A percentile compares a stretch with the other conserved stretches of the same genome.
These are phyloP conservation scores for Tigriopus japonicus DNA, from an alignment of 1,140 invertebrate species.

Conservation along the genomic window DNA sequence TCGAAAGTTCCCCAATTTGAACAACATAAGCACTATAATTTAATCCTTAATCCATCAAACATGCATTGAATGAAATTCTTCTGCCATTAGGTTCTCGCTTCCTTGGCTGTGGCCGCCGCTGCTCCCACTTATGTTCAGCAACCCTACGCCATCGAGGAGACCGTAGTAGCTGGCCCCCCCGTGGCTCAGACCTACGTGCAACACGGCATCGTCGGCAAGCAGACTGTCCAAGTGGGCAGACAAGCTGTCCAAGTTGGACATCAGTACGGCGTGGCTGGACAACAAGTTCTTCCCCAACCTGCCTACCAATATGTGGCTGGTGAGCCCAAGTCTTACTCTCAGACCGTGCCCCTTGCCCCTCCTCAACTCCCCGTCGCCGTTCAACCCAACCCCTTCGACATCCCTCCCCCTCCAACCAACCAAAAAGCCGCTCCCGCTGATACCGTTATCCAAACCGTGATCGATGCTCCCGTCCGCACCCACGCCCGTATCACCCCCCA, in stretches of 20 bases:
- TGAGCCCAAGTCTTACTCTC: background rate
- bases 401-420: constrained; percentile 2
- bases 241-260: constrained; percentile 7
- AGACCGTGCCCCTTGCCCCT: constrained; percentile 7
- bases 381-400: background rate
- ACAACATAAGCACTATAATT: too few species aligned
- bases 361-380: constrained; percentile 1
- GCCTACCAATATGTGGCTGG: constrained; percentile 11
- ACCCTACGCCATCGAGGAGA: constrained; percentile 5
- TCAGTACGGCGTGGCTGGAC: background rate
- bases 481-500: constrained; percentile 12
- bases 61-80: too few species aligned
- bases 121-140: background rate
- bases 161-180: background rate
- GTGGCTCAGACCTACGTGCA: background rate
- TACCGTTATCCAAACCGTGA: background rate
- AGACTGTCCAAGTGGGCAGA: constrained; percentile 11
- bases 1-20: too few species aligned
- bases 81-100: background rate
- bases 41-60: too few species aligned
- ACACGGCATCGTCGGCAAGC: constrained; percentile 9
- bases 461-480: constrained; percentile 8
- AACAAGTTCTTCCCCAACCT: background rate
- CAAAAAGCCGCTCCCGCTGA: constrained; percentile 1
- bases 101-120: constrained; percentile 1